Evolutionary conservation across 2,888 invertebrate species (phyloP).

Genomic region (Caenorhabditis panamensis): DNA sequence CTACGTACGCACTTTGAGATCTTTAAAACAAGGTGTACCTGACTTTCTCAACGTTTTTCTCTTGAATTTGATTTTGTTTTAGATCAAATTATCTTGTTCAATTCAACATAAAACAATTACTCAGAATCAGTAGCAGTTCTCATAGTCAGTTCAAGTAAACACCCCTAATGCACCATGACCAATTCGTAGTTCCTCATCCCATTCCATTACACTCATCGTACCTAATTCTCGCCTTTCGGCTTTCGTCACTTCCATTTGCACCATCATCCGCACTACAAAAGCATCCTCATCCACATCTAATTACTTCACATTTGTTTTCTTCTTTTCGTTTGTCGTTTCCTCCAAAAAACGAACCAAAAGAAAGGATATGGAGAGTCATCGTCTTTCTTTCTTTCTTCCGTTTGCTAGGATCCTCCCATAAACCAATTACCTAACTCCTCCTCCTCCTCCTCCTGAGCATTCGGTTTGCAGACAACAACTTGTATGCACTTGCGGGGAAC

Average conservation of each 20-base stretch:
- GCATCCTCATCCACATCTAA: conserved; percentile 3
- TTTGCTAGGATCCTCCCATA: conserved; percentile 4
- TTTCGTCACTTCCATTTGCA: not conserved
- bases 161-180: too few species aligned
- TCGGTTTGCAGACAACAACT: not conserved
- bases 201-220: not conserved
- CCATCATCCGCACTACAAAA: not conserved
- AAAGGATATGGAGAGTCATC: not conserved
- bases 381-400: not conserved
- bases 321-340: not conserved
- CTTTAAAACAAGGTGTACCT: too few species aligned
- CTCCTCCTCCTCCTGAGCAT: not conserved
- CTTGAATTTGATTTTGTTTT: too few species aligned
- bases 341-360: not conserved
- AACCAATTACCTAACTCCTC: conserved; percentile 8
- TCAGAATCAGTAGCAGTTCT: too few species aligned
- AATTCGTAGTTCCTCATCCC: not conserved
- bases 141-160: too few species aligned
- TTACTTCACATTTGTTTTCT: conserved; percentile 12
- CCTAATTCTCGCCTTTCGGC: not conserved
- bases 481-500: conserved; percentile 1
- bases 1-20: too few species aligned
- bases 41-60: too few species aligned
- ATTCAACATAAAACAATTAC: too few species aligned
- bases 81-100: too few species aligned